Conservation (phyloP, 2,113 vertebrate genomes). For the Sminthopsis crassicaudata region DNA sequence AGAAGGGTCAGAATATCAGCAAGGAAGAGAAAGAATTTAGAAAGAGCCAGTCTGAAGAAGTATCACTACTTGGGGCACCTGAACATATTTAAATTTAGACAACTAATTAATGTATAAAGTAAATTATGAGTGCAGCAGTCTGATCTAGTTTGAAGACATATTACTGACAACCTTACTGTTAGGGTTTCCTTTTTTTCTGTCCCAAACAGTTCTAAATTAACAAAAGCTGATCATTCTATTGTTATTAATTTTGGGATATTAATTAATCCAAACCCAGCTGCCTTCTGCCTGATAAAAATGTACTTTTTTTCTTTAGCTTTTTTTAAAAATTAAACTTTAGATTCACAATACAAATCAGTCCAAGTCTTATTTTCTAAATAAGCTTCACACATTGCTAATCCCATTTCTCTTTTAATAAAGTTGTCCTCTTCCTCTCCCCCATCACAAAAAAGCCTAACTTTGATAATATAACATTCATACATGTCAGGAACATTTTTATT, state of each 20-base stretch:
- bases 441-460: background rate
- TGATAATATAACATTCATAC: background rate
- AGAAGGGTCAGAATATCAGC: background rate
- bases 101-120: background rate
- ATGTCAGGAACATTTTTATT: conserved; percentile 10
- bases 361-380: conserved; percentile 5
- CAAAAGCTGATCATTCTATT: background rate
- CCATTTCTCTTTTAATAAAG: conserved; percentile 11
- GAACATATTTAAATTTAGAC: background rate
- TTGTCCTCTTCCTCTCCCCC: background rate
- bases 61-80: background rate
- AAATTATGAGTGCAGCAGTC: background rate
- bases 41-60: background rate
- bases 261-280: background rate
- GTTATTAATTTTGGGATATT: background rate
- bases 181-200: background rate
- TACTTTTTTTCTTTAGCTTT: background rate
- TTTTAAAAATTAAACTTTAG: conserved; percentile 48
- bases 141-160: background rate
- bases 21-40: background rate
- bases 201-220: conserved; percentile 15
- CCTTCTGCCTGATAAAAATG: background rate
- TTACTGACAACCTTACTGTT: background rate
- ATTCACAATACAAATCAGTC: background rate
- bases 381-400: background rate